Evolutionary conservation across 2,113 vertebrate genomes (phyloP).

Genomic region (Epinephelus lanceolatus): DNA sequence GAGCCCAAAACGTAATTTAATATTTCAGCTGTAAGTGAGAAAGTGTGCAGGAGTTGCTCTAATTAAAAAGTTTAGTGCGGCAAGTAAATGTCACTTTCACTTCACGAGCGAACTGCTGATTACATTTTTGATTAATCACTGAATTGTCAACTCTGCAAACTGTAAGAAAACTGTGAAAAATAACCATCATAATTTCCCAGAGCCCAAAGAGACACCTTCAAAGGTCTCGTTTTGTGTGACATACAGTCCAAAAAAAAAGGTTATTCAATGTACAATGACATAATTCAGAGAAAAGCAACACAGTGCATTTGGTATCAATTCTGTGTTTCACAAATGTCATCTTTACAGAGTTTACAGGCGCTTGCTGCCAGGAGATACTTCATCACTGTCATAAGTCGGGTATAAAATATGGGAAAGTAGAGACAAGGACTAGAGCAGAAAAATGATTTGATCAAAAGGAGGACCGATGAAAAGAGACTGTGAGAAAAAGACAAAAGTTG

Average conservation of each 20-base stretch:
- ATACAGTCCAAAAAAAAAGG: background rate
- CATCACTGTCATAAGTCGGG: background rate
- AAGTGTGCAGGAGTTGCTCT: no score
- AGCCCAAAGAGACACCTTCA: background rate
- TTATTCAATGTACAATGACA: background rate
- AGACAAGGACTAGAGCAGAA: background rate
- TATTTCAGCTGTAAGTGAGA: no score
- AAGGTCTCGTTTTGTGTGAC: background rate
- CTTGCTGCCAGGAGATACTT: background rate
- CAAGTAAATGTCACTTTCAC: background rate
- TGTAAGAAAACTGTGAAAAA: background rate
- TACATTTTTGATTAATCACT: background rate
- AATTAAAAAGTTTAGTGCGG: background rate
- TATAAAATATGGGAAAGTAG: background rate
- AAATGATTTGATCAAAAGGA: conserved; percentile 13
- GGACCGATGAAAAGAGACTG: conserved; percentile 14
- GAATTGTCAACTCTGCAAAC: background rate
- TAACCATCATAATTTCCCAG: background rate
- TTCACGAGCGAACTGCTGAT: background rate
- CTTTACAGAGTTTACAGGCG: background rate
- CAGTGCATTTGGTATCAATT: background rate
- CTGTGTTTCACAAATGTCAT: background rate
- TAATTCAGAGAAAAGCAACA: background rate
- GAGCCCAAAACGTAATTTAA: no score
- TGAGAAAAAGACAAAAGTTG: background rate